Evolutionary conservation across 2,113 vertebrate species (phyloP).

Genomic region (Nesospiza acunhae): DNA sequence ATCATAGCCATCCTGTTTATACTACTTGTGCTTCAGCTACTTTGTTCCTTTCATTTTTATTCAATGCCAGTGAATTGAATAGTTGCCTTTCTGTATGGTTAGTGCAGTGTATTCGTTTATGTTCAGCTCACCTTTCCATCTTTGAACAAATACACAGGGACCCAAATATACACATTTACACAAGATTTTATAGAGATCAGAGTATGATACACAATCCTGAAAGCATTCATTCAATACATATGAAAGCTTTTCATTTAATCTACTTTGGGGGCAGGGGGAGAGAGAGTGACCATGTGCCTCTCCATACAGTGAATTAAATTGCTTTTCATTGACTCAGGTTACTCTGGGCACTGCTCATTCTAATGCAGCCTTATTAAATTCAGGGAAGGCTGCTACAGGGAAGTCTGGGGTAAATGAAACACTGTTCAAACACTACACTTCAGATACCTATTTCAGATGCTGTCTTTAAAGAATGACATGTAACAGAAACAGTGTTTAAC

Average conservation of each 20-base stretch:
- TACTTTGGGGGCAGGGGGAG: neutral
- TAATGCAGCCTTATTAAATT: constrained; percentile 37
- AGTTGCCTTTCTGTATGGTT: neutral
- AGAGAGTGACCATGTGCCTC: neutral
- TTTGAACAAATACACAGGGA: neutral
- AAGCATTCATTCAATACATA: neutral
- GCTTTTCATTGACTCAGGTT: constrained; percentile 38
- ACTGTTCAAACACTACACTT: neutral
- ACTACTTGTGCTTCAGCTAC: neutral
- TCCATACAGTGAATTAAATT: constrained; percentile 21
- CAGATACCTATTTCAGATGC: neutral
- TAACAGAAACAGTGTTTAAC: constrained; percentile 7
- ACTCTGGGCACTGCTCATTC: constrained; percentile 1
- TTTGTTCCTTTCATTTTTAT: neutral
- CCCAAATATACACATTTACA: neutral
- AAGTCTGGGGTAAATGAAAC: neutral
- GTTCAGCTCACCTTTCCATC: neutral
- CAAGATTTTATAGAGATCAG: neutral
- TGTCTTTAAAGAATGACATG: constrained; percentile 41
- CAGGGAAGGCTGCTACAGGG: neutral
- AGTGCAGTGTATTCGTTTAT: neutral
- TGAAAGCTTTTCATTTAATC: neutral
- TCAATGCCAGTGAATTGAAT: neutral
- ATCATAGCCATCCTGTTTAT: neutral
- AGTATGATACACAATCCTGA: neutral